phyloP scores from a whole-genome alignment of 2,888 invertebrate species.

The Temnothorax rugatulus region DNA sequence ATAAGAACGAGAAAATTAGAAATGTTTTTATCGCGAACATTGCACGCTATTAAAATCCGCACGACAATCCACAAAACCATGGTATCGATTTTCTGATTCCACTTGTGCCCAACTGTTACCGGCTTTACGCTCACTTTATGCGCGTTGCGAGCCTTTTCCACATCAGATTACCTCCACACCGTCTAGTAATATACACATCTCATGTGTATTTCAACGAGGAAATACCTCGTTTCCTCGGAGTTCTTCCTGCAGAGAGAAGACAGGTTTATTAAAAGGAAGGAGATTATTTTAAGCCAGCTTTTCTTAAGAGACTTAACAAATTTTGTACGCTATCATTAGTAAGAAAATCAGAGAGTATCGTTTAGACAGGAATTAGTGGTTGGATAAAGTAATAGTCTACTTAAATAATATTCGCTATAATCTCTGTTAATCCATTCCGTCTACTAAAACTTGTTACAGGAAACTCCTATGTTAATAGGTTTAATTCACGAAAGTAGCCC shows the following conservation, averaged over 20 bases:
- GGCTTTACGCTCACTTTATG: constrained; percentile 47
- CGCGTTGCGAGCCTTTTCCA: constrained; percentile 42
- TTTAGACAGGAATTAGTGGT: constrained; percentile 7
- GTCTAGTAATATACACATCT: constrained; percentile 46
- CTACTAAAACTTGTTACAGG: not conserved
- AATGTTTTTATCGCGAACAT: constrained; percentile 34
- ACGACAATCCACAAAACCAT: constrained; percentile 42
- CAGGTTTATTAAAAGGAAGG: constrained; percentile 37
- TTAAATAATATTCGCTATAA: constrained; percentile 31
- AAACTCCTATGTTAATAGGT: constrained; percentile 11
- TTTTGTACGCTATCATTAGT: constrained; percentile 3
- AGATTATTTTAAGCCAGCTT: constrained; percentile 20
- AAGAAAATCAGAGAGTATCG: constrained; percentile 11
- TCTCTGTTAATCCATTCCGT: not conserved
- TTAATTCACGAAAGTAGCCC: constrained; percentile 33
- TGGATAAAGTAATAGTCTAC: constrained; percentile 1
- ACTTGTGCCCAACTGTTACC: constrained; percentile 47
- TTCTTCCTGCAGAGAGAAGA: not conserved
- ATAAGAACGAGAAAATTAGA: not conserved
- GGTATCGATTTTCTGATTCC: constrained; percentile 49
- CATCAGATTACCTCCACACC: constrained; percentile 33
- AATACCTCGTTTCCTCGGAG: constrained; percentile 20
- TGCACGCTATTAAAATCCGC: constrained; percentile 39
- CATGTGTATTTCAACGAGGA: constrained; percentile 43
- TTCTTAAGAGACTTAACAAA: constrained; percentile 31